phyloP scores from a whole-genome alignment of 1,140 invertebrate genomes.

The Archegozetes longisetosus region DNA sequence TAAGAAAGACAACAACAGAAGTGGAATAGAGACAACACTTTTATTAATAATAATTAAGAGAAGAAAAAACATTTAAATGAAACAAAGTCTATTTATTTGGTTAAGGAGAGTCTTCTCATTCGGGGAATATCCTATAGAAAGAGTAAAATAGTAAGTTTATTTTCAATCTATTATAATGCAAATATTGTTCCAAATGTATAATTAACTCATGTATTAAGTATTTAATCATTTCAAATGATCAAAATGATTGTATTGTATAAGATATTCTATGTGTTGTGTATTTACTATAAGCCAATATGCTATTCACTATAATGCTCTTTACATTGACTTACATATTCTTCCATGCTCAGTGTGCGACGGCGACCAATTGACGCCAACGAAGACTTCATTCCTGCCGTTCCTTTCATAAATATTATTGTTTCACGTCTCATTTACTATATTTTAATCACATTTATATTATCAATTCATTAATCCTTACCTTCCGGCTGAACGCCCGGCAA shows the following conservation, averaged over 20 bases:
- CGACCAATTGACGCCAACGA: slow-evolving; percentile 23
- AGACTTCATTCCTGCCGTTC: slow-evolving; percentile 15
- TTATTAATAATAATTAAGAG: no score
- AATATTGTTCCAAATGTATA: background rate
- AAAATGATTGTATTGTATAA: background rate
- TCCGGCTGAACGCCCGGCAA: slow-evolving; percentile 23
- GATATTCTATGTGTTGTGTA: no score
- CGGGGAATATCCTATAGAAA: slow-evolving; percentile 19
- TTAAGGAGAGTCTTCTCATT: slow-evolving; percentile 20
- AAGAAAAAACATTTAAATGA: no score
- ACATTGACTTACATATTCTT: slow-evolving; percentile 22
- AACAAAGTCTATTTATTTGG: slow-evolving; percentile 10
- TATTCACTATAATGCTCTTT: background rate
- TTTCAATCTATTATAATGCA: background rate
- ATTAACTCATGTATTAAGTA: background rate
- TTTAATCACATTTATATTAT: background rate
- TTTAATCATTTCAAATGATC: background rate
- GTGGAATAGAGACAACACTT: background rate
- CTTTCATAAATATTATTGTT: slow-evolving; percentile 1
- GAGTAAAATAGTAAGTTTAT: background rate
- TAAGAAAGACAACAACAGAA: no score
- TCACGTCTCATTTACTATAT: background rate
- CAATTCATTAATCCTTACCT: slow-evolving; percentile 22
- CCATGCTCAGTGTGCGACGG: slow-evolving; percentile 25
- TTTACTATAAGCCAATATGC: background rate